A percentile compares a stretch with the other conserved stretches of the same genome.
phyloP scores from a whole-genome alignment of 2,797 vertebrate genomes.

The Mionectes olivaceus region DNA sequence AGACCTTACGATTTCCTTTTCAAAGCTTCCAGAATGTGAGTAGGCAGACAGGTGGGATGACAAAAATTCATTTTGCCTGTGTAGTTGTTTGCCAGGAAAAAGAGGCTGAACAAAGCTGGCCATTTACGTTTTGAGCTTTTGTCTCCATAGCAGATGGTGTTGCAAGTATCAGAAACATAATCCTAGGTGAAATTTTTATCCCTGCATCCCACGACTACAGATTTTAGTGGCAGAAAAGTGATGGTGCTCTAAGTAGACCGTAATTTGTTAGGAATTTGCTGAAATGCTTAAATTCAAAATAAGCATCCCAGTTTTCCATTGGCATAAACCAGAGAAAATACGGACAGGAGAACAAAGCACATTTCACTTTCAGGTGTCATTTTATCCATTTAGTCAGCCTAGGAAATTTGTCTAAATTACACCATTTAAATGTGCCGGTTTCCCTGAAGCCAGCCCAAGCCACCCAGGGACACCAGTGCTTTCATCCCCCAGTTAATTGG shows the following conservation, averaged over 20 bases:
- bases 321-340: constrained; percentile 35
- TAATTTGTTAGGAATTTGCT: constrained; percentile 32
- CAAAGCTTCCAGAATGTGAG: background rate
- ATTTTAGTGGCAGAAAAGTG: constrained; percentile 31
- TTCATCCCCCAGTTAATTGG: constrained; percentile 50
- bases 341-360: constrained; percentile 32
- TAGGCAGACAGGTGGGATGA: background rate
- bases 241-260: background rate
- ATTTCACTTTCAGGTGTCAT: constrained; percentile 32
- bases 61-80: background rate
- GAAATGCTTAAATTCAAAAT: constrained; percentile 26
- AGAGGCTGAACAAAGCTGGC: background rate
- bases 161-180: constrained; percentile 29
- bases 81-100: background rate
- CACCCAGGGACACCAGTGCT: background rate
- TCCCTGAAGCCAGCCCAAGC: constrained; percentile 23
- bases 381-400: constrained; percentile 42
- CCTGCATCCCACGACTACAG: background rate
- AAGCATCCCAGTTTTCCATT: constrained; percentile 10
- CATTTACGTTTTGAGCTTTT: constrained; percentile 38
- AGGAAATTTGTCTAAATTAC: constrained; percentile 38
- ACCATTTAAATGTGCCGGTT: background rate
- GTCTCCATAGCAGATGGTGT: constrained; percentile 27
- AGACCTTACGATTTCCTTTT: background rate
- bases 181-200: constrained; percentile 47